Conservation (phyloP, 1,140 invertebrate species). For the Anoplophora glabripennis region DNA sequence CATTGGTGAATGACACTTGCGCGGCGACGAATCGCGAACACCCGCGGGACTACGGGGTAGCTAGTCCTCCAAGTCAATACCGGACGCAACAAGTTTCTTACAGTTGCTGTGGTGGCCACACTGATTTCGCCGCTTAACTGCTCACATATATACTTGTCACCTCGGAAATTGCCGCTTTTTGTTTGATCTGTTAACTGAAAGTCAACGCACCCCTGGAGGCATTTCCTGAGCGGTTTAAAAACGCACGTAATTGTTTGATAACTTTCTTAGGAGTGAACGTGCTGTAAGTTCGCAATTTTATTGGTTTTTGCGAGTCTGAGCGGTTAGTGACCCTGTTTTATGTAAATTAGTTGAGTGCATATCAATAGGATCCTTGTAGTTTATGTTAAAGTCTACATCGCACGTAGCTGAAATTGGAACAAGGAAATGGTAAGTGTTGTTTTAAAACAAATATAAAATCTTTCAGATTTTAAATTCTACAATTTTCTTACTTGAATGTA, state of each 20-base stretch:
- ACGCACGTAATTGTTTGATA: too few relatives aligned
- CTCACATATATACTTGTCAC: not conserved
- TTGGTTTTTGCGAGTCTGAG: not conserved
- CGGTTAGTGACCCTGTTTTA: slow-evolving; percentile 22
- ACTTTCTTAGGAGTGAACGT: too few relatives aligned
- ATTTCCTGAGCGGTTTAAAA: too few relatives aligned
- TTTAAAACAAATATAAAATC: not conserved
- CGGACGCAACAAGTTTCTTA: slow-evolving; percentile 41
- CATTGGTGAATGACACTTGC: slow-evolving; percentile 39
- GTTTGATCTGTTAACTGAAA: not conserved
- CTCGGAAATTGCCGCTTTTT: not conserved
- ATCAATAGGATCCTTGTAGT: not conserved
- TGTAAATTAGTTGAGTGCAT: slow-evolving; percentile 7
- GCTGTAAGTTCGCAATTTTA: not conserved
- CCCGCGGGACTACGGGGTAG: slow-evolving; percentile 27
- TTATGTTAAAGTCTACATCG: not conserved
- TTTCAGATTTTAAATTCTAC: too few relatives aligned
- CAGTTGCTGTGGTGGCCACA: slow-evolving; percentile 23
- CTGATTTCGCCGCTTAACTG: slow-evolving; percentile 13
- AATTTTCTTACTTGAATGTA: too few relatives aligned
- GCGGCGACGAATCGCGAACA: slow-evolving; percentile 31
- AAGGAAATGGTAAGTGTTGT: not conserved
- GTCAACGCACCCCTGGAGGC: not conserved
- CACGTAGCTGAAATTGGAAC: not conserved
- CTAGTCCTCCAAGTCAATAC: slow-evolving; percentile 25